Percentiles rank a stretch among this genome's conserved stretches.
These are phyloP conservation scores for Caenorhabditis sp. DNA, from an alignment of 2,888 invertebrate genomes.

Conservation along the genomic window DNA sequence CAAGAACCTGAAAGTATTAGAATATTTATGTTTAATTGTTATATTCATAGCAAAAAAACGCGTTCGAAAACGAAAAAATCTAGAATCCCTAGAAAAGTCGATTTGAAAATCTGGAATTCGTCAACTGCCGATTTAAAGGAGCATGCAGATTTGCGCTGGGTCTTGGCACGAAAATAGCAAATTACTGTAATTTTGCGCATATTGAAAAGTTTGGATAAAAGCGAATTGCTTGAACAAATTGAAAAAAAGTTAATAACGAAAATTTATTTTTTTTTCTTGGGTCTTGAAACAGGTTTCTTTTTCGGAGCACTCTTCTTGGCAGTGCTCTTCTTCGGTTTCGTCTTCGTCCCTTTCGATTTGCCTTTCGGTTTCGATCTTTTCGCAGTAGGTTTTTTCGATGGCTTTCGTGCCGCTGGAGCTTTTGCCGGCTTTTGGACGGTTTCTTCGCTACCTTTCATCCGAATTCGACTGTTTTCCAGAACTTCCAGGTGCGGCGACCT, in stretches of 20 bases:
- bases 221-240: background rate
- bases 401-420: no score
- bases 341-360: background rate
- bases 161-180: background rate
- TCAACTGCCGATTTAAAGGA: background rate
- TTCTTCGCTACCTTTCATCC: no score
- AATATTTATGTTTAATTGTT: no score
- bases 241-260: background rate
- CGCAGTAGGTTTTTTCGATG: background rate
- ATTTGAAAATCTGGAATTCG: background rate
- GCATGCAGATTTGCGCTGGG: background rate
- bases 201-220: background rate
- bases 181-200: background rate
- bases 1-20: no score
- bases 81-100: no score
- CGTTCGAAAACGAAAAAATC: background rate
- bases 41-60: no score
- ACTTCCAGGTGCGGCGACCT: no score
- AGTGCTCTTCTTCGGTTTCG: conserved; percentile 8
- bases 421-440: no score
- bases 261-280: conserved; percentile 6
- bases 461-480: no score
- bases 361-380: background rate
- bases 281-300: conserved; percentile 4
- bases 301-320: conserved; percentile 1